phyloP scores from a whole-genome alignment of 2,113 vertebrate genomes.

The Indicator indicator region DNA sequence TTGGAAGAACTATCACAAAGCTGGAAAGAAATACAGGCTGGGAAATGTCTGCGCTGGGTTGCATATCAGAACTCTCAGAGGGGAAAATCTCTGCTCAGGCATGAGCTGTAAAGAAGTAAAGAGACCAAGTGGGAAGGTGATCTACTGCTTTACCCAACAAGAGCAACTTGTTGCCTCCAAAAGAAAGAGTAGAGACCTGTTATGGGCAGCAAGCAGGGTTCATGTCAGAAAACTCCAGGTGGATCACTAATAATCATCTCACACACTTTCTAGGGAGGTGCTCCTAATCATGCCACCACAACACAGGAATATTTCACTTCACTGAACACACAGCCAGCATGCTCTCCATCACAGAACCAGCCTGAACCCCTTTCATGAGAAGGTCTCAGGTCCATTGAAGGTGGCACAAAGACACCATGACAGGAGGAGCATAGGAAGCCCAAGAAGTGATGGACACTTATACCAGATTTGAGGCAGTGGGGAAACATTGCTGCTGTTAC shows the following conservation, averaged over 20 bases:
- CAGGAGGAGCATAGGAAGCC: background rate
- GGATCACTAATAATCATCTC: background rate
- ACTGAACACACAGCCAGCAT: background rate
- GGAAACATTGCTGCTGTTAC: background rate
- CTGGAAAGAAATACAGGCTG: background rate
- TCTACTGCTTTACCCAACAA: background rate
- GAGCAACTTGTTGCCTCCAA: background rate
- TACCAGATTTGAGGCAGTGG: rapidly evolving
- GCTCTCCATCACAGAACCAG: background rate
- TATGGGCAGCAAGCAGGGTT: background rate
- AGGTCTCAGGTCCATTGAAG: background rate
- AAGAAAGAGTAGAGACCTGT: background rate
- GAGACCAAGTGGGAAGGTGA: background rate
- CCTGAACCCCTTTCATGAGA: background rate
- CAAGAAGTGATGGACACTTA: background rate
- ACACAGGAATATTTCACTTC: background rate
- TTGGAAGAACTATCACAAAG: background rate
- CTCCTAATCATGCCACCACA: background rate
- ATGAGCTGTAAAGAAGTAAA: background rate
- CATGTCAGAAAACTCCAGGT: background rate
- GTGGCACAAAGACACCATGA: no score
- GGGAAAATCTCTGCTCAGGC: background rate
- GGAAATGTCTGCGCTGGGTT: background rate
- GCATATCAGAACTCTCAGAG: background rate
- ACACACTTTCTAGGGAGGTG: background rate